Evolutionary conservation across 2,113 vertebrate genomes (phyloP).

Genomic region (Cricetomys ansorgei): DNA sequence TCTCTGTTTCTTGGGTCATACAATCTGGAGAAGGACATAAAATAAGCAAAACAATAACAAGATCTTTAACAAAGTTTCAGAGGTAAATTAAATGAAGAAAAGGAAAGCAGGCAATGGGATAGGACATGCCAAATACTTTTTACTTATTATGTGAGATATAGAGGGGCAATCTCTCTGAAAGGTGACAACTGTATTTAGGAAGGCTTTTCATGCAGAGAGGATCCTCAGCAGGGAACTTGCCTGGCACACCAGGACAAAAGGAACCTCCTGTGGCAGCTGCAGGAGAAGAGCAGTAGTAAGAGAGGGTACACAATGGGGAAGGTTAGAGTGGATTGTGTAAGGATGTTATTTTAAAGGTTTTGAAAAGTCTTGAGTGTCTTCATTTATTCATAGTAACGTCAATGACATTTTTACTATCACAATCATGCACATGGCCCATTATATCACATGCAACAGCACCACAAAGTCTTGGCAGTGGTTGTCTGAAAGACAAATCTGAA

Average conservation of each 20-base stretch:
- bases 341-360: not conserved
- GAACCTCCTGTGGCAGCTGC: not conserved
- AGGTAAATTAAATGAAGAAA: constrained; percentile 1
- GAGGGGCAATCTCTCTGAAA: not conserved
- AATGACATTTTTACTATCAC: not conserved
- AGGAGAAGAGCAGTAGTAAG: not conserved
- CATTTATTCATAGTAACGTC: not conserved
- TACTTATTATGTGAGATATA: not conserved
- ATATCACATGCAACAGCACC: not conserved
- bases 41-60: not conserved
- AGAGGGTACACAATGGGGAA: not conserved
- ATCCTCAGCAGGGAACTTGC: not conserved
- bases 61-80: not conserved
- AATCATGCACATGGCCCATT: not conserved
- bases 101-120: not conserved
- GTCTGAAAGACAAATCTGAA: not conserved
- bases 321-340: not conserved
- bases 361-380: not conserved
- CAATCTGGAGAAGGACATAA: not conserved
- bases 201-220: not conserved
- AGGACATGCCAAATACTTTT: not conserved
- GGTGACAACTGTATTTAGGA: not conserved
- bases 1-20: not conserved
- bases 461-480: not conserved
- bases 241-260: not conserved